phyloP scores from a whole-genome alignment of 2,113 vertebrate genomes.

The Callorhinus ursinus region DNA sequence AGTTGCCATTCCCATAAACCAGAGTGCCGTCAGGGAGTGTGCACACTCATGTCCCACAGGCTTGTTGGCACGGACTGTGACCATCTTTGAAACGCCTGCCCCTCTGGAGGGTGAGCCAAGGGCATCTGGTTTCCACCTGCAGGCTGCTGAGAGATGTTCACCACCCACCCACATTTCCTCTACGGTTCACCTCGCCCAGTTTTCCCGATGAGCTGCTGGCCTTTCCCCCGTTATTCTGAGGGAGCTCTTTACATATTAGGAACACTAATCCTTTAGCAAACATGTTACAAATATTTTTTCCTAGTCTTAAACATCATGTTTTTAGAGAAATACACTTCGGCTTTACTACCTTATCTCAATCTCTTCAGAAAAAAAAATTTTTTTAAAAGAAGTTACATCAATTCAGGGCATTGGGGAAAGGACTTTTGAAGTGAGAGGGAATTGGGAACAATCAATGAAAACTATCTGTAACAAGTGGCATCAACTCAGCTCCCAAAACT shows the following conservation, averaged over 20 bases:
- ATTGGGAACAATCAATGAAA: neutral
- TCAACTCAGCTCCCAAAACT: neutral
- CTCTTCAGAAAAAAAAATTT: neutral
- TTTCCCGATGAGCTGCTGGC: neutral
- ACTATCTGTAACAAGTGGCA: neutral
- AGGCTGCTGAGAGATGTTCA: neutral
- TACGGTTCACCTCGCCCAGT: neutral
- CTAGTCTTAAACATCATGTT: neutral
- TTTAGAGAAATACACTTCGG: neutral
- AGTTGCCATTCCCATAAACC: neutral
- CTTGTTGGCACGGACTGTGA: neutral
- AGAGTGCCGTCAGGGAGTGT: too few species aligned
- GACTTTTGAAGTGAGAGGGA: neutral
- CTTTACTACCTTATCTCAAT: neutral
- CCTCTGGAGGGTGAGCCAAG: neutral
- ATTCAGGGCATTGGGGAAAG: neutral
- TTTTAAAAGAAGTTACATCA: neutral
- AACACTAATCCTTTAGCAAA: neutral
- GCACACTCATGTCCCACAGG: neutral
- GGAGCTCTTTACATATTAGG: neutral
- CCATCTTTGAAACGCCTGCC: neutral
- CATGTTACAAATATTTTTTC: neutral
- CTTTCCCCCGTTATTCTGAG: neutral
- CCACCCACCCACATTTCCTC: neutral
- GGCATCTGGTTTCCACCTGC: neutral